Conservation (phyloP, 1,140 invertebrate species). For the Zaprionus gabonicus region DNA sequence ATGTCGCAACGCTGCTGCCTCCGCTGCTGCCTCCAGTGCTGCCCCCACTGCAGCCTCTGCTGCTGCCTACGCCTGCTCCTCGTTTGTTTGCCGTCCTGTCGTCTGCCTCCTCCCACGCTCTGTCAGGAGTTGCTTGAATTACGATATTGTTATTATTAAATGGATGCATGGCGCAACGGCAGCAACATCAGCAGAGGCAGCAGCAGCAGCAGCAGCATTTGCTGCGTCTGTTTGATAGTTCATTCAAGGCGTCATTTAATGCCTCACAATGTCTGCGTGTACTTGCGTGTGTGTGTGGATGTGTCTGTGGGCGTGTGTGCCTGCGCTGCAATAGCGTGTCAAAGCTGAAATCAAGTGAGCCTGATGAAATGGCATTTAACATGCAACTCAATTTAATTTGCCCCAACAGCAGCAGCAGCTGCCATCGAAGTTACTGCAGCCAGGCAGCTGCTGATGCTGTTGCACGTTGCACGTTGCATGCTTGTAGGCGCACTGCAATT, state of each 20-base stretch:
- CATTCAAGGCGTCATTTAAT: constrained; percentile 77
- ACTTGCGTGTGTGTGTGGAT: constrained; percentile 13
- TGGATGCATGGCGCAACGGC: constrained; percentile 53
- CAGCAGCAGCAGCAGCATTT: constrained; percentile 3
- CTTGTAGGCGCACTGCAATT: constrained; percentile 75
- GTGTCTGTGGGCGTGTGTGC: constrained; percentile 34
- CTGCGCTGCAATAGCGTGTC: constrained; percentile 49
- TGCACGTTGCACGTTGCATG: constrained; percentile 45
- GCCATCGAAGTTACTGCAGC: constrained; percentile 1
- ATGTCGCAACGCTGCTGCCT: constrained; percentile 69
- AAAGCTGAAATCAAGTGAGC: constrained; percentile 70
- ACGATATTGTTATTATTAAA: constrained; percentile 83
- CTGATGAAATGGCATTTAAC: constrained; percentile 74
- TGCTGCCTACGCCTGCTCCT: background rate
- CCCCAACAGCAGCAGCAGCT: constrained; percentile 52
- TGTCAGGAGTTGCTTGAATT: constrained; percentile 81
- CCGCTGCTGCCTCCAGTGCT: background rate
- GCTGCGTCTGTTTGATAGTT: constrained; percentile 70
- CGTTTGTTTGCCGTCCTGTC: constrained; percentile 35
- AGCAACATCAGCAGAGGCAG: background rate
- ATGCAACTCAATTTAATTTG: constrained; percentile 80
- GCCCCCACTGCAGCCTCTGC: background rate
- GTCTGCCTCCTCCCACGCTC: constrained; percentile 16
- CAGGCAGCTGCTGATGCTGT: constrained; percentile 7
- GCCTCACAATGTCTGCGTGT: constrained; percentile 53